Conservation (phyloP, 2,113 vertebrate species). For the Neogale vison region DNA sequence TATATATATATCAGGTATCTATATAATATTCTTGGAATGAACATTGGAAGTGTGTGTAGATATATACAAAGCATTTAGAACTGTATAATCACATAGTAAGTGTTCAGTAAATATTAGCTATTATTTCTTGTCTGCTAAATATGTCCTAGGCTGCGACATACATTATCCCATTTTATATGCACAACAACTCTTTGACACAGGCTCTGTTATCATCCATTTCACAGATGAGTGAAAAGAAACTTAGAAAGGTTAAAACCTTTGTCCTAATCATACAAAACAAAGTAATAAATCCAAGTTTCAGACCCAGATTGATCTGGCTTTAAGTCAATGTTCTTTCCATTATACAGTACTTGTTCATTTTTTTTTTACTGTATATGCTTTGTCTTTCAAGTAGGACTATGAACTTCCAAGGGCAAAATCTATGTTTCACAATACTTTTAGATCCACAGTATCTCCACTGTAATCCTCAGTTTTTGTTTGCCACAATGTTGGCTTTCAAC, state of each 20-base stretch:
- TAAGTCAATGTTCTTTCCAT: not conserved
- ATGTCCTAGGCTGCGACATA: not conserved
- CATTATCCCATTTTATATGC: not conserved
- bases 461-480: not conserved
- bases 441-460: not conserved
- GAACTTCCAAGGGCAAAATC: not conserved
- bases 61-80: not conserved
- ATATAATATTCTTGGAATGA: not conserved
- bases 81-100: not conserved
- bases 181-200: not conserved
- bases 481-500: not conserved
- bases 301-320: not conserved
- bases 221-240: not conserved
- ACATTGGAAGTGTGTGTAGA: not conserved
- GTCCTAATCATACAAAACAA: conserved; percentile 15
- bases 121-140: not conserved
- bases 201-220: not conserved
- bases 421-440: not conserved
- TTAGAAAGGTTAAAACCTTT: not conserved
- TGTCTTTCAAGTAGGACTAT: not conserved
- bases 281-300: not conserved
- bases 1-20: not conserved
- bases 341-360: not conserved
- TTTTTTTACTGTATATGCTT: not conserved
- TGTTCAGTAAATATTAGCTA: conserved; percentile 10